A percentile compares a stretch with the other conserved stretches of the same genome.
phyloP scores from a whole-genome alignment of 2,113 vertebrate genomes.

The Sakesphorus luctuosus region DNA sequence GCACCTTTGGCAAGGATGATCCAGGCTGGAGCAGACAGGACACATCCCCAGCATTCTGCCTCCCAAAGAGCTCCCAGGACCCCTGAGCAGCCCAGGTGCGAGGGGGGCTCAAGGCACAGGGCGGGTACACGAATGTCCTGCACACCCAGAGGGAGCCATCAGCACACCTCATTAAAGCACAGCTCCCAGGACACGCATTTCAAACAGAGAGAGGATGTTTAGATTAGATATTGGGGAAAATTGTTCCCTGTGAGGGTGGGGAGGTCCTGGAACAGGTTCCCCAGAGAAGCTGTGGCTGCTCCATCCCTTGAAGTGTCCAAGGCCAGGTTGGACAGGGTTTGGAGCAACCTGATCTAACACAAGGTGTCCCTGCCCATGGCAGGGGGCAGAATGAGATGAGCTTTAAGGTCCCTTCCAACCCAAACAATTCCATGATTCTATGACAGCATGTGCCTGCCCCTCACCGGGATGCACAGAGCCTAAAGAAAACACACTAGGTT shows the following conservation, averaged over 20 bases:
- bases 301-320: background rate
- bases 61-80: background rate
- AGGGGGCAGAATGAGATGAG: background rate
- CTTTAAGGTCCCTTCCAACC: too few species aligned
- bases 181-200: background rate
- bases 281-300: background rate
- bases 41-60: rapidly evolving
- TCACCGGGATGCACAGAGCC: background rate
- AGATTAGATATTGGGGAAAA: background rate
- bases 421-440: background rate
- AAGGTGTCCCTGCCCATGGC: background rate
- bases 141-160: background rate
- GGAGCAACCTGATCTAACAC: too few species aligned
- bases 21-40: background rate
- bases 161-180: background rate
- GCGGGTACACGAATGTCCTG: background rate
- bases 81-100: rapidly evolving
- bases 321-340: background rate
- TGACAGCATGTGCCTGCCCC: background rate
- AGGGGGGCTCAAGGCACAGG: background rate
- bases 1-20: background rate
- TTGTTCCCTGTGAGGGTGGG: background rate
- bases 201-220: background rate
- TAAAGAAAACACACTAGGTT: background rate
- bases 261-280: too few species aligned